Base-by-base conservation (phyloP, 2,113 vertebrate genomes). In the Rhynchopsitta pachyrhyncha region DNA sequence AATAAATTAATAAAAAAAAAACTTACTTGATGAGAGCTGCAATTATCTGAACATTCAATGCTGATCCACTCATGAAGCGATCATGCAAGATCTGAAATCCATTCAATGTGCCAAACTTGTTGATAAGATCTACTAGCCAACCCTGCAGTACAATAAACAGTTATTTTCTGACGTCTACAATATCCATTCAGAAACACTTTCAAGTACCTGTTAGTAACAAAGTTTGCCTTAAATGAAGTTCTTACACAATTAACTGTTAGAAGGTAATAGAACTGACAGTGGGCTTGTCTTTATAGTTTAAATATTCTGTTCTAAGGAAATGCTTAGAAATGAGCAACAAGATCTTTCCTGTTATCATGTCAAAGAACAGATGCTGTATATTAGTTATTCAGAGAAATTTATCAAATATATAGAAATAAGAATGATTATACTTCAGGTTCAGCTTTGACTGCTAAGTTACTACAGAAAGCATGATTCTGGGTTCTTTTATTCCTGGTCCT, bases 21-120 rank as follows among this genome's bases (percentile, higher is more conserved):
- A 95, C 99, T 99, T 98, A 99, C 99, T 99, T 99, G 98, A 99
- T 99, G 98, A 99, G 99, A 97, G 99, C 99, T 98, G 99, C 99
- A 95, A 99, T 99, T 98, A 99, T 99, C 98, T 99, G 99, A 98
- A 99, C 99, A 96, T 99, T 99, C 98, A 99, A 98, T 95, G 99
- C 99, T 97, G 99, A 99, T 97, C 99, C 98, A 95, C 98, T 99
- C 98, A 99, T 99, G 98, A 99, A 99, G 97, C 99, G 99, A 98
- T 99, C 99, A 92, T 99, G 99, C 97, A 99, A 98, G 98, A 99
- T 99, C 98, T 99, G 99, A 98, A 99, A 99, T 98, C 99, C 99
- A 98, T 99, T 99, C 98, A 99, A 99, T 63, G 98, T 99, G 98
- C 99, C 99, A 97, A 99, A 99, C 97, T 99, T 99, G 98, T 99